Conservation (phyloP, 2,797 vertebrate genomes). For the Vireo griseus region DNA sequence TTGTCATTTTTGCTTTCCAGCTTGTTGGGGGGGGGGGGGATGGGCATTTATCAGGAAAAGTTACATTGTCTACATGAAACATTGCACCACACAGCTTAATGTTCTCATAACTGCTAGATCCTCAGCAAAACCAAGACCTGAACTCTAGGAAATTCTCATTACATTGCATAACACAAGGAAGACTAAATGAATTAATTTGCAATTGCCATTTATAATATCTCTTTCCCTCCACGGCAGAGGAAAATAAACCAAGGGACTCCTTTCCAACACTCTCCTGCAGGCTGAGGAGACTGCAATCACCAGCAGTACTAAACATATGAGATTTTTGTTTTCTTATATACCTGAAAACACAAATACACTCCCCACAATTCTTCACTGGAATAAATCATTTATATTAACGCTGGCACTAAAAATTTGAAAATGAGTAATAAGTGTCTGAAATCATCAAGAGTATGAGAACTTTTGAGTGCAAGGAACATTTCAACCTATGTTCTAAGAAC, state of each 20-base stretch:
- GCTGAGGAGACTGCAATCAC: background rate
- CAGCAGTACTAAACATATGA: background rate
- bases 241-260: background rate
- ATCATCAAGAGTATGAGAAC: background rate
- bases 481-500: background rate
- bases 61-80: constrained; percentile 27
- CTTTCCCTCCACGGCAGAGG: background rate
- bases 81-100: background rate
- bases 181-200: background rate
- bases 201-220: background rate
- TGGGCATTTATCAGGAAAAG: constrained; percentile 45
- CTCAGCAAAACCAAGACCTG: background rate
- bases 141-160: background rate
- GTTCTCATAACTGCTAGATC: background rate
- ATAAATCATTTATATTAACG: background rate
- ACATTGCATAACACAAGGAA: background rate
- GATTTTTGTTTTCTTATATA: background rate
- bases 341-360: background rate
- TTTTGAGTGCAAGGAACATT: background rate
- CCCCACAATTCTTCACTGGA: background rate
- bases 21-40: background rate
- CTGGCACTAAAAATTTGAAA: background rate
- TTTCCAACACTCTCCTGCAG: background rate
- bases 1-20: constrained; percentile 56
- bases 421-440: background rate